These are phyloP conservation scores for Zaprionus taronus DNA, from an alignment of 1,140 invertebrate species.

Conservation along the genomic window DNA sequence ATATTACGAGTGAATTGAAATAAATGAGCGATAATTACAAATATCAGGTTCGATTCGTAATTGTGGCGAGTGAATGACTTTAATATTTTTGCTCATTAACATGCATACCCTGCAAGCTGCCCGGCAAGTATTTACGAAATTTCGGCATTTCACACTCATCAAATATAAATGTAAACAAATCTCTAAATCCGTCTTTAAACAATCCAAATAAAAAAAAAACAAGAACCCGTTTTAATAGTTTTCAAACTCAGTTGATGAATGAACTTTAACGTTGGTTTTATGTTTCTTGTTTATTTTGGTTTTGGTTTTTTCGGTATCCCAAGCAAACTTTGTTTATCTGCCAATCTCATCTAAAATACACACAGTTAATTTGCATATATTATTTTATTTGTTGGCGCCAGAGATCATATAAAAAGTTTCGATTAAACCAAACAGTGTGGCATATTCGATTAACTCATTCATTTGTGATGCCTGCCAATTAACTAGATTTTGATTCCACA, in stretches of 20 bases:
- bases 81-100: background rate
- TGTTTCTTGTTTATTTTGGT: slow-evolving; percentile 1
- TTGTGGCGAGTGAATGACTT: slow-evolving; percentile 8
- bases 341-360: background rate
- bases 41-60: slow-evolving; percentile 28
- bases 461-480: background rate
- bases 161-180: background rate
- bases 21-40: slow-evolving; percentile 40
- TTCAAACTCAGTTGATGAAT: background rate
- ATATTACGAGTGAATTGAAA: slow-evolving; percentile 16
- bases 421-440: background rate
- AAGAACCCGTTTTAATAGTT: background rate
- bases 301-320: background rate
- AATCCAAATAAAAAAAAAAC: background rate
- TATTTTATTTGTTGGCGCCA: slow-evolving; percentile 3
- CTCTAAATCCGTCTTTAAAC: background rate
- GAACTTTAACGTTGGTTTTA: slow-evolving; percentile 8
- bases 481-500: background rate
- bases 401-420: slow-evolving; percentile 1
- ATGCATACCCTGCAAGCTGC: background rate
- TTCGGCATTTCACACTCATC: background rate
- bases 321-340: background rate
- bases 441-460: background rate
- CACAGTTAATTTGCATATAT: background rate
- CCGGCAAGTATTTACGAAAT: background rate